These are phyloP conservation scores for Carabus problematicus DNA, from an alignment of 2,888 invertebrate species.

Conservation along the genomic window DNA sequence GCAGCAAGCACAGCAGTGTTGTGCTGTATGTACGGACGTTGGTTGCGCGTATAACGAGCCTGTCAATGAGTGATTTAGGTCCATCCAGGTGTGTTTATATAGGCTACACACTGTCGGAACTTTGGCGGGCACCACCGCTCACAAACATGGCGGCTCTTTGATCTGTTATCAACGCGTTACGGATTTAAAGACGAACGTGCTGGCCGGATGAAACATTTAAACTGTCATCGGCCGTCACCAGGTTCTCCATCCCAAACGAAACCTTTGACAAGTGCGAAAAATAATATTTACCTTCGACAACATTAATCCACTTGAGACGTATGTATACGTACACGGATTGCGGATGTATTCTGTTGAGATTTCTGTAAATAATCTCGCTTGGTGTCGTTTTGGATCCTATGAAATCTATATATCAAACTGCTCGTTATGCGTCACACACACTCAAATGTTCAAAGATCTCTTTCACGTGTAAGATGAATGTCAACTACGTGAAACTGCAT, in stretches of 20 bases:
- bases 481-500: no score
- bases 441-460: no score
- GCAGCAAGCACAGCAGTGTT: no score
- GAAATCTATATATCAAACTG: no score
- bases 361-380: conserved; percentile 10
- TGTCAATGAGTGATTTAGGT: conserved; percentile 58
- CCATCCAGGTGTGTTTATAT: conserved; percentile 58
- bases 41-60: conserved; percentile 42
- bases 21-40: conserved; percentile 2
- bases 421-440: no score
- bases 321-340: not conserved
- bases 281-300: conserved; percentile 52
- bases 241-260: conserved; percentile 46
- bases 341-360: conserved; percentile 3
- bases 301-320: not conserved
- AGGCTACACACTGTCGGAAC: conserved; percentile 49
- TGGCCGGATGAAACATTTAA: conserved; percentile 16
- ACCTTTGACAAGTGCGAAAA: conserved; percentile 55
- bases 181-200: not conserved
- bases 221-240: conserved; percentile 44
- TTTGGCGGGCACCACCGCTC: conserved; percentile 49
- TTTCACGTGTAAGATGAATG: no score
- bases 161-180: conserved; percentile 46
- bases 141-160: conserved; percentile 56
- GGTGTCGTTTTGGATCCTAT: not conserved